Percentiles rank a stretch among this genome's conserved stretches.
phyloP scores from a whole-genome alignment of 1,140 invertebrate species.

The Aphidius gifuensis region DNA sequence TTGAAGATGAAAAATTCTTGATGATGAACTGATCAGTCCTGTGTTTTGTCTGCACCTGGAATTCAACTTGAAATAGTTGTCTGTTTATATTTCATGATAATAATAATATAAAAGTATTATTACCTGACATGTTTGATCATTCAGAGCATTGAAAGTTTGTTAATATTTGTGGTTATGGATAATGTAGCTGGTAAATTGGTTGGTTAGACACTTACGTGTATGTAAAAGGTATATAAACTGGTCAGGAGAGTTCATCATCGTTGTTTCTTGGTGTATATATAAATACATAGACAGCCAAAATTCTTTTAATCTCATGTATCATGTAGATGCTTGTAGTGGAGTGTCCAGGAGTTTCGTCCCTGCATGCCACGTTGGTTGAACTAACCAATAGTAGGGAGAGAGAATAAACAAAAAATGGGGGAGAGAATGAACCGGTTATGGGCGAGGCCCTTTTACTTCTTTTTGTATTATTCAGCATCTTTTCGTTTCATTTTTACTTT shows the following conservation, averaged over 20 bases:
- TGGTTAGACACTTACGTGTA: too few relatives aligned
- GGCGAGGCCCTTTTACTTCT: constrained; percentile 46
- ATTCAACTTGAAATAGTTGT: too few relatives aligned
- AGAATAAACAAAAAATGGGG: constrained; percentile 31
- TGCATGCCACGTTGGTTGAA: constrained; percentile 3
- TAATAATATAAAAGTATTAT: too few relatives aligned
- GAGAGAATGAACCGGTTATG: constrained; percentile 53
- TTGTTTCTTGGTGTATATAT: constrained; percentile 30
- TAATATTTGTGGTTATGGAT: background rate
- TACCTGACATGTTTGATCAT: background rate
- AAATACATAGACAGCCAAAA: constrained; percentile 11
- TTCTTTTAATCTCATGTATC: too few relatives aligned
- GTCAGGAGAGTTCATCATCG: constrained; percentile 34
- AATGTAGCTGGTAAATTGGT: background rate
- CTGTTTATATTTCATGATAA: too few relatives aligned
- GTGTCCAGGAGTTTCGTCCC: constrained; percentile 30
- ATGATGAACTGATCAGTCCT: too few relatives aligned
- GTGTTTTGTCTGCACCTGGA: too few relatives aligned
- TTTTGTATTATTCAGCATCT: constrained; percentile 30
- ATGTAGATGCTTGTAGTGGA: constrained; percentile 29
- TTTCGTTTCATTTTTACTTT: constrained; percentile 33
- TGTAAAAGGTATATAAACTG: too few relatives aligned
- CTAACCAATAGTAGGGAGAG: constrained; percentile 27
- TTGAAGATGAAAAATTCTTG: too few relatives aligned
- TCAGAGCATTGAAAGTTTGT: constrained; percentile 2